Base-by-base conservation (phyloP, 2,888 invertebrate species). In the Crossocerus cetratus region DNA sequence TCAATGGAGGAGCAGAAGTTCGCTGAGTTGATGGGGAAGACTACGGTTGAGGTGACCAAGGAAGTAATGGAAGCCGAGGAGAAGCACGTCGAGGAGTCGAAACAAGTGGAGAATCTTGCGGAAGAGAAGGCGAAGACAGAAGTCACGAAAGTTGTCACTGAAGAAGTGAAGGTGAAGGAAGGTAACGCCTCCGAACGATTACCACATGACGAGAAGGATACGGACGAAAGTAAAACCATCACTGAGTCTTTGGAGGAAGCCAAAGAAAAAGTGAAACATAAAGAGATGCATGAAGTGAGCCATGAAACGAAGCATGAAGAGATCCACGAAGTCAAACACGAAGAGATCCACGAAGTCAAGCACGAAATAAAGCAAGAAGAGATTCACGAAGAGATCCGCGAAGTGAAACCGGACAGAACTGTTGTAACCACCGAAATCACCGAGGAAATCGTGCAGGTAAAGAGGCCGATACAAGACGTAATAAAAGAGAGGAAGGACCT, bases 271-370 rank as follows among this genome's bases (percentile, higher is more conserved):
- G 22, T 49, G 44, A 55, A 22, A 5, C 42, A 57, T 49, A 56
- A 62, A 53, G 32, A 61, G 11, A 20, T 58, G 23, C 65, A 56
- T 42, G 65, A 74, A 3, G 55, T 74, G 49, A 60, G 63, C n/a
- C 60, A 79, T 20, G 65, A 79, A 22, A 45, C 70, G 14, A 22
- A 66, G 16, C 61, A 66, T n/a, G 69, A 71, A 21, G 74, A 69
- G 32, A 73, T 58, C n/a, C 60, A 79, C 20, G 65, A 79, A 22
- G 44, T n/a, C n/a, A n/a, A n/a, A n/a, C n/a, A n/a, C n/a, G 62
- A 72, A 21, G n/a, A 49, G n/a, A 21, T 14, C 3, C 67, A 71
- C 11, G 57, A 67, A 23, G 18, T n/a, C n/a, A n/a, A n/a, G n/a
- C n/a, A n/a, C n/a, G 62, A 72, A 21, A n/a, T 57, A n/a, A 21